Conservation (phyloP, 2,797 vertebrate species). For the Anabas testudineus region DNA sequence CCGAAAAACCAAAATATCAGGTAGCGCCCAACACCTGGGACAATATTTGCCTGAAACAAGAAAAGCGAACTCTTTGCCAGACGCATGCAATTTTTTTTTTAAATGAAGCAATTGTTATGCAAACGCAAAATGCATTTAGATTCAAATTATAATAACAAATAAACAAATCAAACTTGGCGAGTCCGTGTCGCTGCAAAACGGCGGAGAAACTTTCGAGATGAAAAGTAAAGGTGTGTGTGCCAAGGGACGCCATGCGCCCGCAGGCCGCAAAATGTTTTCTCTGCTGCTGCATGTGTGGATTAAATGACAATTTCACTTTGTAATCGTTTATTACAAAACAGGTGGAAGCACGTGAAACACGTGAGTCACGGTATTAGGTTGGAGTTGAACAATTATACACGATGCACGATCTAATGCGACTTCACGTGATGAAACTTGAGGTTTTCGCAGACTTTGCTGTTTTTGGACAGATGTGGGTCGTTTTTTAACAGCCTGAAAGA, state of each 20-base stretch:
- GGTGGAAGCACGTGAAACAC: slow-evolving; percentile 25
- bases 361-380: background rate
- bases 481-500: slow-evolving; percentile 7
- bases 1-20: slow-evolving; percentile 3
- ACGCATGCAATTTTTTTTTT: background rate
- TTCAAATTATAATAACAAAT: too few species aligned
- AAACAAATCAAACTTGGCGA: background rate
- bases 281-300: slow-evolving; percentile 32
- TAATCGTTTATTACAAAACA: slow-evolving; percentile 25
- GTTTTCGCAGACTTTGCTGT: slow-evolving; percentile 19
- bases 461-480: background rate
- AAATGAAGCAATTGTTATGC: background rate
- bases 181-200: slow-evolving; percentile 1
- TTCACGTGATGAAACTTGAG: background rate
- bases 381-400: background rate
- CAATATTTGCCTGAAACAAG: slow-evolving; percentile 13
- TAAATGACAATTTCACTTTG: slow-evolving; percentile 42
- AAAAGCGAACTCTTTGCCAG: background rate
- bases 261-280: slow-evolving; percentile 52
- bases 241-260: slow-evolving; percentile 62
- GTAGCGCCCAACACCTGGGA: slow-evolving; percentile 13
- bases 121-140: background rate
- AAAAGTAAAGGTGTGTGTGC: slow-evolving; percentile 47
- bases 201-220: slow-evolving; percentile 25
- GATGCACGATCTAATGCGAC: background rate